Evolutionary conservation across 2,797 vertebrate species (phyloP), one percentile per base, ranked within the genome.

Genomic region (Hirundo rustica): DNA sequence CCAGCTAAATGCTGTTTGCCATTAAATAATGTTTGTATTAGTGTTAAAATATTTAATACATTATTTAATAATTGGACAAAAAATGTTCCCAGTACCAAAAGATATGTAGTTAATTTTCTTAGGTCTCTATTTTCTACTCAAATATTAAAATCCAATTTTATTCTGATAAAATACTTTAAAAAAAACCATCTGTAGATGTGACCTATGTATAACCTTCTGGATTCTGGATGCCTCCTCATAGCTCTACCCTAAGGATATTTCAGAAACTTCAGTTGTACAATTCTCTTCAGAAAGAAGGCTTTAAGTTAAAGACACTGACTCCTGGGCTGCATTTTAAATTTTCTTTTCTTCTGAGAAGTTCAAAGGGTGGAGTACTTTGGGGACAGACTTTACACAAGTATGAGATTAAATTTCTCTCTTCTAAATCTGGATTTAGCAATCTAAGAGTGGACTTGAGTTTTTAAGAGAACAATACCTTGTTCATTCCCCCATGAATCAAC

Each of bases 201-300:
- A 96, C 89, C 60, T 84, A 51, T 3, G 60, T 12, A 85, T 40
- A 86, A 54, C 76, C 70, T 67, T 92, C 64, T 73, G 77, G 61
- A 94, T 76, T 76, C 47, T 78, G 61, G 26, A 93, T 80, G 85
- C 60, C 70, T 85, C n/a, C 54, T 87, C 1, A 3, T 6, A 75
- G 18, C 22, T 89, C 72, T 95, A 72, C 67, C 93, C 88, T 85
- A 76, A 83, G 79, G 94, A 60, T 95, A 87, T 75, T 93, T 95
- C 55, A 83, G 85, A 84, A 95, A 68, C 78, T 91, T 75, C 88
- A 94, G 58, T 95, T 94, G 86, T 5, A 92, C 18, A 71, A 18
- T 47, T 89, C 82, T 83, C 76, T 93, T 94, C 93, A 94, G 93
- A 96, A 91, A 88, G 58, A 89, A 93, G 74, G 48, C 51, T 97